Percentiles rank a stretch among this genome's conserved stretches.
phyloP scores from a whole-genome alignment of 2,797 vertebrate species.

The Cuculus canorus region DNA sequence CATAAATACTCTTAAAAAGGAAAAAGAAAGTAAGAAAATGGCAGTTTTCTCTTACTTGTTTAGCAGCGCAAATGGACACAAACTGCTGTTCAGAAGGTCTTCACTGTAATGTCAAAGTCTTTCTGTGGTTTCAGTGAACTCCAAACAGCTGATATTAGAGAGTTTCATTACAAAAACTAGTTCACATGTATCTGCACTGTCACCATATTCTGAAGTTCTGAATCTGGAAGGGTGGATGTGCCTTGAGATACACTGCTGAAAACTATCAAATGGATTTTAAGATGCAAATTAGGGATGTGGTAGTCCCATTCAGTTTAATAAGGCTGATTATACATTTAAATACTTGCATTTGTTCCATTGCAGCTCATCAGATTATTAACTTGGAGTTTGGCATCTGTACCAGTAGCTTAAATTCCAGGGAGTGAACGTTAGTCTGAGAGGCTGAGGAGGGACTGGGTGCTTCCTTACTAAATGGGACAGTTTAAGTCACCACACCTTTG shows the following conservation, averaged over 20 bases:
- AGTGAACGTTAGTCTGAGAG: neutral
- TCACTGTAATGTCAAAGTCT: fast-evolving
- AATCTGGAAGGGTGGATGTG: neutral
- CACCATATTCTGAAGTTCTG: neutral
- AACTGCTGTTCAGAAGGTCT: neutral
- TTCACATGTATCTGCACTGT: neutral
- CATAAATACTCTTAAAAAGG: neutral
- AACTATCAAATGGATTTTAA: neutral
- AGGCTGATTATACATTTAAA: neutral
- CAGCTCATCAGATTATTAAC: neutral
- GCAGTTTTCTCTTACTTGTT: neutral
- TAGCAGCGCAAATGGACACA: neutral
- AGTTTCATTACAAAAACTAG: neutral
- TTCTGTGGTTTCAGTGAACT: neutral
- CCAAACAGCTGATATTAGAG: neutral
- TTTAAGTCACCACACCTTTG: neutral
- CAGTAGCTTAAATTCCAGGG: neutral
- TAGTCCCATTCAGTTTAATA: neutral
- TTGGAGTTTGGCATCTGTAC: neutral
- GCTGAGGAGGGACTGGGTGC: neutral
- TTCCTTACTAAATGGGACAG: fast-evolving
- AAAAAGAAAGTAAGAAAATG: neutral
- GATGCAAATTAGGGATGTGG: neutral
- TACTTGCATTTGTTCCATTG: neutral
- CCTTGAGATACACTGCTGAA: neutral